These are phyloP conservation scores for Conus ventricosus DNA, from an alignment of 1,140 invertebrate species.

Conservation along the genomic window DNA sequence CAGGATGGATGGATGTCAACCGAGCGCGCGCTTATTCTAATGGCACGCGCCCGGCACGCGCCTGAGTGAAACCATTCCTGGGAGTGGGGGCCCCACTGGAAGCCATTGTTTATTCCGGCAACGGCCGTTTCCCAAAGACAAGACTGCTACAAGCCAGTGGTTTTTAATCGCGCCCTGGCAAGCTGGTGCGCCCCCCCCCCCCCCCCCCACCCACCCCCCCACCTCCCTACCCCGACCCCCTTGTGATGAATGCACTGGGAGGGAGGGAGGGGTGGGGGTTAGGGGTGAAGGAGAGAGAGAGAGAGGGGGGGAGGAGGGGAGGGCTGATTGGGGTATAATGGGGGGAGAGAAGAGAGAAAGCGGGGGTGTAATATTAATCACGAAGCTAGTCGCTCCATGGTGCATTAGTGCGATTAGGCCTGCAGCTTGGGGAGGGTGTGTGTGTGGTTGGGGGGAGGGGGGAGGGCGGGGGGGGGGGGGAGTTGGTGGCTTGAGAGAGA, in stretches of 20 bases:
- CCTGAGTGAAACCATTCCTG: neutral
- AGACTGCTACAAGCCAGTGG: slow-evolving; percentile 22
- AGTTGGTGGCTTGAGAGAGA: neutral
- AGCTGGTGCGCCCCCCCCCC: neutral
- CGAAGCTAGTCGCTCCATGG: neutral
- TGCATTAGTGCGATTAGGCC: slow-evolving; percentile 19
- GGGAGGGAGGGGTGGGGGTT: neutral
- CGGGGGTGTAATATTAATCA: slow-evolving; percentile 22
- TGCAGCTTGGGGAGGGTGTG: neutral
- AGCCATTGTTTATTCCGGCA: slow-evolving; percentile 18
- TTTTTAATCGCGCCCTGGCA: slow-evolving; percentile 13
- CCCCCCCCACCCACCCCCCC: neutral
- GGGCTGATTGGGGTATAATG: slow-evolving; percentile 3
- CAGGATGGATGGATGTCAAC: neutral
- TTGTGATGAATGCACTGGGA: neutral
- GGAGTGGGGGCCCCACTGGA: neutral
- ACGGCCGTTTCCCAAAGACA: slow-evolving; percentile 7
- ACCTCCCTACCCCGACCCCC: too few relatives aligned
- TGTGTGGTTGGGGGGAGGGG: neutral
- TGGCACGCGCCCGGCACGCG: slow-evolving; percentile 19
- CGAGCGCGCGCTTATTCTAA: slow-evolving; percentile 18
- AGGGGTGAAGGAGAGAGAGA: neutral
- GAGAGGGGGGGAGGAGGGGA: neutral
- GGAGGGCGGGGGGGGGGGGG: too few relatives aligned
- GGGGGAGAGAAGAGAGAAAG: neutral